These are phyloP conservation scores for Aegotheles bennettii DNA, from an alignment of 2,113 vertebrate species.

Conservation along the genomic window DNA sequence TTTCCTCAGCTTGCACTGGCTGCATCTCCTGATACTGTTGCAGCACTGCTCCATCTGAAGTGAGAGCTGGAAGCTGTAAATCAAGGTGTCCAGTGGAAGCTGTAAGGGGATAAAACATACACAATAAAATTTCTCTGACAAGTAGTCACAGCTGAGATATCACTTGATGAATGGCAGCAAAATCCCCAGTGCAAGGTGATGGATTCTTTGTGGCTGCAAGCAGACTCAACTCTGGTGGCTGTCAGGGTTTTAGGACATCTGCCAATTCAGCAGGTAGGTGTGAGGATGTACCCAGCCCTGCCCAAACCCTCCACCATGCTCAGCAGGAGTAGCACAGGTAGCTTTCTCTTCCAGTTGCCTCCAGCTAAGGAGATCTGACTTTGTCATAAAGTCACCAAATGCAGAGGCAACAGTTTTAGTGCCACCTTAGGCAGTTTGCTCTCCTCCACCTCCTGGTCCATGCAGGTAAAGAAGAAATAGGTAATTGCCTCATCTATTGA, in stretches of 20 bases:
- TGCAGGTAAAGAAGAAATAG: not conserved
- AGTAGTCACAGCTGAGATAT: constrained; percentile 50
- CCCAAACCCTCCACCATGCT: not conserved
- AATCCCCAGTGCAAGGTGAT: not conserved
- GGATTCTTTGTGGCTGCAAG: not conserved
- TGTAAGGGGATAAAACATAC: constrained; percentile 12
- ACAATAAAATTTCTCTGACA: constrained; percentile 55
- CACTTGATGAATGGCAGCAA: constrained; percentile 25
- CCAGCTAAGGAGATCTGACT: not conserved
- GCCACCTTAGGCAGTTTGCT: not conserved
- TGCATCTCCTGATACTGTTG: not conserved
- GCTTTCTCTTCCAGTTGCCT: not conserved
- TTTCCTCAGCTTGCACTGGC: not conserved
- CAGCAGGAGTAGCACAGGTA: not conserved
- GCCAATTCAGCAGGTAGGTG: not conserved
- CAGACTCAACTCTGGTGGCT: not conserved
- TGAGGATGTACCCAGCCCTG: not conserved
- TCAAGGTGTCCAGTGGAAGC: not conserved
- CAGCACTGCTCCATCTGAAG: not conserved
- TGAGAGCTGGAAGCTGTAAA: constrained; percentile 27
- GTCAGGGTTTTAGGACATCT: not conserved
- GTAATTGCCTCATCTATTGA: not conserved
- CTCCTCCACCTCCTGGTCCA: not conserved
- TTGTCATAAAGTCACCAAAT: not conserved
- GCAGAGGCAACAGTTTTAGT: not conserved